phyloP scores from a whole-genome alignment of 2,888 invertebrate species.

The Itoplectis maculator region DNA sequence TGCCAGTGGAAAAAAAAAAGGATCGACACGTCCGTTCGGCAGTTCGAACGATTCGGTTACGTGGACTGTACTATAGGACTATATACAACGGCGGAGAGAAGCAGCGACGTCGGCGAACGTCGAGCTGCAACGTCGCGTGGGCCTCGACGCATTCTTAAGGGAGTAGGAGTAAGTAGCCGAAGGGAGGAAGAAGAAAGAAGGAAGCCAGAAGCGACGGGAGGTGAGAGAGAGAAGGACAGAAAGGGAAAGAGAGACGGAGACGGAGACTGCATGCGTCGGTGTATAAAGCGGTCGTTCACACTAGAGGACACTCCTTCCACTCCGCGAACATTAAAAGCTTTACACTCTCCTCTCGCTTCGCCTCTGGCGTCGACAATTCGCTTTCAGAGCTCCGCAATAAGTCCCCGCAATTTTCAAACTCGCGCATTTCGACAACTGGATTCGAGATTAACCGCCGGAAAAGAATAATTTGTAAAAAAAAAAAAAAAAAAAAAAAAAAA shows the following conservation, averaged over 20 bases:
- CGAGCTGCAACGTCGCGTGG: slow-evolving; percentile 49
- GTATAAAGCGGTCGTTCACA: slow-evolving; percentile 65
- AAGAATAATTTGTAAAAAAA: not conserved
- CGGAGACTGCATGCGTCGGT: slow-evolving; percentile 42
- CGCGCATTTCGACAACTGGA: not conserved
- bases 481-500: not conserved
- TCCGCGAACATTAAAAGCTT: slow-evolving; percentile 34
- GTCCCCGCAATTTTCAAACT: slow-evolving; percentile 5
- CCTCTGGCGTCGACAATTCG: slow-evolving; percentile 3
- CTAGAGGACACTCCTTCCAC: slow-evolving; percentile 44
- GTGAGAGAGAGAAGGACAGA: not conserved
- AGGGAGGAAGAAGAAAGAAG: slow-evolving; percentile 35
- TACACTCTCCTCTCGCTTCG: slow-evolving; percentile 15
- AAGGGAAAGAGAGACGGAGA: slow-evolving; percentile 35
- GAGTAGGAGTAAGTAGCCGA: slow-evolving; percentile 18
- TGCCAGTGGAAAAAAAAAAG: not conserved
- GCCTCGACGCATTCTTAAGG: slow-evolving; percentile 36
- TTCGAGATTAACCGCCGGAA: not conserved
- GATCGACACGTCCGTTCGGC: slow-evolving; percentile 25
- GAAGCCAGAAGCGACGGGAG: slow-evolving; percentile 13
- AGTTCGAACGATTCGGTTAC: slow-evolving; percentile 26
- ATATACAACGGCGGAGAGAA: not conserved
- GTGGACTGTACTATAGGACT: not conserved
- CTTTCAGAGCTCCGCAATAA: not conserved
- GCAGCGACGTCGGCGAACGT: slow-evolving; percentile 20